Evolutionary conservation across 2,888 invertebrate genomes (phyloP).

Genomic region (Pollenia amentaria): DNA sequence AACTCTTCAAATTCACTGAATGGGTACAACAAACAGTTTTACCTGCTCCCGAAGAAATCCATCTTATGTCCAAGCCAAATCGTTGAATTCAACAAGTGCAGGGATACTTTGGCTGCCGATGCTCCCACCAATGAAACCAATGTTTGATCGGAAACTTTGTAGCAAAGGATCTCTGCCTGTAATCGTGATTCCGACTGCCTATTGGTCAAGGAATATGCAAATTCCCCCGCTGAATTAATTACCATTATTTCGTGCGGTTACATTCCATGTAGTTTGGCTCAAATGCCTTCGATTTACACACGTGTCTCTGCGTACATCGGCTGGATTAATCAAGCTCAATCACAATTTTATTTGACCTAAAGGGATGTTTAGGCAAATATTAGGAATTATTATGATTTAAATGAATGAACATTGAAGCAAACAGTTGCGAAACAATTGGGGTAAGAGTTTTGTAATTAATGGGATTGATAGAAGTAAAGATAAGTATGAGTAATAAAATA

Average conservation of each 20-base stretch:
- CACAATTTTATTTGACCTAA: slow-evolving; percentile 75
- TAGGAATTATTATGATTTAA: slow-evolving; percentile 3
- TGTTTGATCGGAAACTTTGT: slow-evolving; percentile 84
- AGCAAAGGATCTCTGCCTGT: slow-evolving; percentile 85
- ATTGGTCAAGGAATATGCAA: slow-evolving; percentile 78
- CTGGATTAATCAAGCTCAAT: slow-evolving; percentile 81
- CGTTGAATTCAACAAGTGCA: slow-evolving; percentile 78
- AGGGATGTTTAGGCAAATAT: background rate
- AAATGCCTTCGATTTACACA: slow-evolving; percentile 85
- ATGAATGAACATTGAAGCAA: slow-evolving; percentile 18
- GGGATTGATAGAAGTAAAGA: background rate
- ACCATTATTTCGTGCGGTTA: slow-evolving; percentile 86
- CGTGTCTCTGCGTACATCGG: slow-evolving; percentile 83
- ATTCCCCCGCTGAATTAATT: slow-evolving; percentile 82
- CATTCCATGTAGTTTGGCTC: slow-evolving; percentile 84
- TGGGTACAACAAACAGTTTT: slow-evolving; percentile 82
- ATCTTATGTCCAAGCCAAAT: slow-evolving; percentile 76
- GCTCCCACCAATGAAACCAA: slow-evolving; percentile 81
- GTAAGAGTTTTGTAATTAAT: background rate
- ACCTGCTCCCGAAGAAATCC: slow-evolving; percentile 79
- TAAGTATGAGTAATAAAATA: too few relatives aligned
- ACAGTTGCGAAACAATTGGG: background rate
- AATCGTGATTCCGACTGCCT: slow-evolving; percentile 83
- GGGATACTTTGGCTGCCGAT: slow-evolving; percentile 74
- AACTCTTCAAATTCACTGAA: slow-evolving; percentile 79